These are phyloP conservation scores for Lottia scabra DNA, from an alignment of 2,888 invertebrate species.

Conservation along the genomic window DNA sequence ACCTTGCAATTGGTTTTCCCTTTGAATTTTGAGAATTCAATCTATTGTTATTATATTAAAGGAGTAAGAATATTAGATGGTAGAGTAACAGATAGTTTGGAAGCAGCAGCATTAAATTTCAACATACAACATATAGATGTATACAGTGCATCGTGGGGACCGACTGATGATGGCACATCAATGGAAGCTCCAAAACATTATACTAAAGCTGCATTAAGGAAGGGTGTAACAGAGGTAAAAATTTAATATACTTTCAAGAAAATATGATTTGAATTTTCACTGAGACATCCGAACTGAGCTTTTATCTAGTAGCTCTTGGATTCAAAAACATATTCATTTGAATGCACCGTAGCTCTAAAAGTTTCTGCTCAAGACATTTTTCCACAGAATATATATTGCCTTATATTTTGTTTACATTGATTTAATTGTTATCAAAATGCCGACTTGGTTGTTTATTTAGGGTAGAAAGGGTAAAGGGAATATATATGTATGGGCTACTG, in stretches of 20 bases:
- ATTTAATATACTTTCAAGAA: background rate
- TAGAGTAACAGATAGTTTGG: slow-evolving; percentile 63
- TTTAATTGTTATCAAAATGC: too few relatives aligned
- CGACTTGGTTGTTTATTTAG: slow-evolving; percentile 33
- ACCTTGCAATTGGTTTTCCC: background rate
- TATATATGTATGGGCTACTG: slow-evolving; percentile 67
- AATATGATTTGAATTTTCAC: too few relatives aligned
- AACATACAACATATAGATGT: slow-evolving; percentile 61
- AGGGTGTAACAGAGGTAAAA: slow-evolving; percentile 81
- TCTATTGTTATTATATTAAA: slow-evolving; percentile 24
- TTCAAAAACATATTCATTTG: too few relatives aligned
- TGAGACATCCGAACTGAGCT: too few relatives aligned
- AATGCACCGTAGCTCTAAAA: too few relatives aligned
- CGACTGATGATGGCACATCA: slow-evolving; percentile 87
- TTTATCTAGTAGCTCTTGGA: too few relatives aligned
- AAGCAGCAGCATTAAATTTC: slow-evolving; percentile 61
- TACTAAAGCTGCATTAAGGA: slow-evolving; percentile 79
- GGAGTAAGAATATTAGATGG: slow-evolving; percentile 68
- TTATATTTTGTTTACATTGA: too few relatives aligned
- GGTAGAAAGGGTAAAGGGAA: slow-evolving; percentile 60
- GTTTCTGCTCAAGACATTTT: too few relatives aligned
- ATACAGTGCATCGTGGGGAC: slow-evolving; percentile 75
- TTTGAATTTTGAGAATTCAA: background rate
- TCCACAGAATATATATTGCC: too few relatives aligned
- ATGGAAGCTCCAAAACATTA: slow-evolving; percentile 88